phyloP scores from a whole-genome alignment of 2,797 vertebrate species.

The Chelon auratus region DNA sequence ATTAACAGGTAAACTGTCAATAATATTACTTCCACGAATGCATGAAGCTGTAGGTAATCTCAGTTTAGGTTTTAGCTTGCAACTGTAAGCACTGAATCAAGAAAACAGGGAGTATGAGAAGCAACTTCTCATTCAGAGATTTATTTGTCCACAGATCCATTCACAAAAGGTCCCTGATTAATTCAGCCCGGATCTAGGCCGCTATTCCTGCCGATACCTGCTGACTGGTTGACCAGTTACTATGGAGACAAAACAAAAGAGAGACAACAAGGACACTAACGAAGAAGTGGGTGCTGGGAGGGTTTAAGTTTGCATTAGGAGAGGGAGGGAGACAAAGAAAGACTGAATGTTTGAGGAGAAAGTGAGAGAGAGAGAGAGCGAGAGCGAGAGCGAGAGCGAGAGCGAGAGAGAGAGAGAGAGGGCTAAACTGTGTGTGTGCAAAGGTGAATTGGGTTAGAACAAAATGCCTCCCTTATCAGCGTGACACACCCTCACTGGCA shows the following conservation, averaged over 20 bases:
- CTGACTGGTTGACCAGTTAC: slow-evolving; percentile 61
- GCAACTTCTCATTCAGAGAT: slow-evolving; percentile 31
- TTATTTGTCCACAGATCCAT: slow-evolving; percentile 29
- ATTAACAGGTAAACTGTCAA: no score
- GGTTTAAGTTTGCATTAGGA: slow-evolving; percentile 12
- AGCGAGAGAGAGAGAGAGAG: slow-evolving; percentile 18
- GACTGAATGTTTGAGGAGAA: slow-evolving; percentile 16
- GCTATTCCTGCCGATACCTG: slow-evolving; percentile 33
- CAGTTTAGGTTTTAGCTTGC: no score
- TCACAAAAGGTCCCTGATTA: slow-evolving; percentile 13
- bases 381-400: slow-evolving; percentile 16
- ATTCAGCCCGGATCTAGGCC: slow-evolving; percentile 17
- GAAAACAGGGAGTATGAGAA: no score
- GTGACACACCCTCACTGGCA: slow-evolving; percentile 30
- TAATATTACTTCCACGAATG: no score
- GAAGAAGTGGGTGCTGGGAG: neutral
- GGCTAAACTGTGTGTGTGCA: neutral
- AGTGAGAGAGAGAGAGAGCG: slow-evolving; percentile 22
- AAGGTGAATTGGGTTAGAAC: slow-evolving; percentile 48
- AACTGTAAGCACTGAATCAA: no score
- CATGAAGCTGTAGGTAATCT: no score
- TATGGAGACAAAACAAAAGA: slow-evolving; percentile 66
- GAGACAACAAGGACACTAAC: slow-evolving; percentile 45
- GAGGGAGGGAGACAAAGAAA: slow-evolving; percentile 40
- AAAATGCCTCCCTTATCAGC: slow-evolving; percentile 64